Conservation (phyloP, 2,797 vertebrate genomes). For the Benthosema pterotum region DNA sequence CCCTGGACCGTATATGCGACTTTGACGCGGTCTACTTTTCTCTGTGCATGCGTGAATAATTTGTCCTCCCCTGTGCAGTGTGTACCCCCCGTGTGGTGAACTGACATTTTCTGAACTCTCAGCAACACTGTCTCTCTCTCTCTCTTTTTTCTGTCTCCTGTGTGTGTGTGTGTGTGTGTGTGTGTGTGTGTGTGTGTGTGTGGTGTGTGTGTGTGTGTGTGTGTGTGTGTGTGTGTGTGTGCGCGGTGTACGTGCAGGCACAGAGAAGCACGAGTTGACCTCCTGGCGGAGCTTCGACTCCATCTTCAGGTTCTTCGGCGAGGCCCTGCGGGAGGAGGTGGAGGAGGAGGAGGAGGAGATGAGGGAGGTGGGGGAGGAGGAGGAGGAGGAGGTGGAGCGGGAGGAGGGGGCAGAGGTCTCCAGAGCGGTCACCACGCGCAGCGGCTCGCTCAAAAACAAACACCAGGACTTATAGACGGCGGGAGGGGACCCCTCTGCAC, state of each 20-base stretch:
- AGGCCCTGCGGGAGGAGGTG: conserved; percentile 83
- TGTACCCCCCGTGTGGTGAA: conserved; percentile 12
- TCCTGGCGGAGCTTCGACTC: conserved; percentile 95
- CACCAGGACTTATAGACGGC: conserved; percentile 87
- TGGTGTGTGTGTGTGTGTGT: conserved; percentile 26
- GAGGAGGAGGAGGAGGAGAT: conserved; percentile 69
- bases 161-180: neutral
- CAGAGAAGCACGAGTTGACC: conserved; percentile 94
- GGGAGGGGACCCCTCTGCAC: too few relatives aligned
- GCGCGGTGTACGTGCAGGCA: conserved; percentile 78
- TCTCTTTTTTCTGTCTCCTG: conserved; percentile 10
- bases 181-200: conserved; percentile 1
- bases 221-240: conserved; percentile 23
- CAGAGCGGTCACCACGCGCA: conserved; percentile 83
- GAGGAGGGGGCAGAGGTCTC: conserved; percentile 74
- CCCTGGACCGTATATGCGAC: neutral
- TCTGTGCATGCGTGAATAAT: neutral
- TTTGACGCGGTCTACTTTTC: neutral
- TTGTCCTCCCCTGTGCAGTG: conserved; percentile 3
- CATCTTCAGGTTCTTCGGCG: conserved; percentile 90
- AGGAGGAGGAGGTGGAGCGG: conserved; percentile 73
- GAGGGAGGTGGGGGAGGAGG: conserved; percentile 76
- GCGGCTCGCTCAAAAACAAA: conserved; percentile 90
- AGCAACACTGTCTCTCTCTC: neutral
- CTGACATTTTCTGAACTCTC: conserved; percentile 10